Evolutionary conservation across 2,888 invertebrate genomes (phyloP).

Genomic region (Cantharis flavilabris): DNA sequence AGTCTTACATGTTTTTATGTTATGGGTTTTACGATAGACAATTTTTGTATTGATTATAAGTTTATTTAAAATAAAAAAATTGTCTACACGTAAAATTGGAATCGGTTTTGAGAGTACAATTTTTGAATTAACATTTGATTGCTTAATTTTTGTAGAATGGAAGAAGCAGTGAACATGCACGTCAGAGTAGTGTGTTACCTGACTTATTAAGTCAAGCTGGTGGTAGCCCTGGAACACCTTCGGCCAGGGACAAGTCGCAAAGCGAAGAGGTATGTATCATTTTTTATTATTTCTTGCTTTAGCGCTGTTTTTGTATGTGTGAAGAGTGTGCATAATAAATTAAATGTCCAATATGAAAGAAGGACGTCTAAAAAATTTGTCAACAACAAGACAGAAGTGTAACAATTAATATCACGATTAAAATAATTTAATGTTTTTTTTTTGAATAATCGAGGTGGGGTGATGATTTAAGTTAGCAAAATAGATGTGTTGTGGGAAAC

Average conservation of each 20-base stretch:
- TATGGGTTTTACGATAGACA: not conserved
- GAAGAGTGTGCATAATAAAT: not conserved
- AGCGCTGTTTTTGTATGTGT: constrained; percentile 8
- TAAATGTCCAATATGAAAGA: not conserved
- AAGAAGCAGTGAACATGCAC: constrained; percentile 64
- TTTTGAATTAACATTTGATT: not conserved
- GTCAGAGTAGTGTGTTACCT: constrained; percentile 92
- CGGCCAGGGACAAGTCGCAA: constrained; percentile 87
- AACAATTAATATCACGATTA: not conserved
- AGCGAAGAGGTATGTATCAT: constrained; percentile 85
- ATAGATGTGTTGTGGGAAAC: not conserved
- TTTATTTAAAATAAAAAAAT: not conserved
- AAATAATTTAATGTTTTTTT: not conserved
- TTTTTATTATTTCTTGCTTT: constrained; percentile 8
- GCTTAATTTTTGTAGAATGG: constrained; percentile 49
- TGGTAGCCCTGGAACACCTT: constrained; percentile 79
- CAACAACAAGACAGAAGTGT: not conserved
- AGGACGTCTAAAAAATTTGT: not conserved
- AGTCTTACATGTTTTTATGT: not conserved
- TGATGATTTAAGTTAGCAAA: not conserved
- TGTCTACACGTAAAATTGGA: not conserved
- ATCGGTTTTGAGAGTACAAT: not conserved
- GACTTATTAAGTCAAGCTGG: constrained; percentile 91
- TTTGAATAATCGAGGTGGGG: not conserved
- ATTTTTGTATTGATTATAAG: not conserved